Percentiles rank a stretch among this genome's conserved stretches.
phyloP scores from a whole-genome alignment of 2,797 vertebrate genomes.

The Synanceia verrucosa region DNA sequence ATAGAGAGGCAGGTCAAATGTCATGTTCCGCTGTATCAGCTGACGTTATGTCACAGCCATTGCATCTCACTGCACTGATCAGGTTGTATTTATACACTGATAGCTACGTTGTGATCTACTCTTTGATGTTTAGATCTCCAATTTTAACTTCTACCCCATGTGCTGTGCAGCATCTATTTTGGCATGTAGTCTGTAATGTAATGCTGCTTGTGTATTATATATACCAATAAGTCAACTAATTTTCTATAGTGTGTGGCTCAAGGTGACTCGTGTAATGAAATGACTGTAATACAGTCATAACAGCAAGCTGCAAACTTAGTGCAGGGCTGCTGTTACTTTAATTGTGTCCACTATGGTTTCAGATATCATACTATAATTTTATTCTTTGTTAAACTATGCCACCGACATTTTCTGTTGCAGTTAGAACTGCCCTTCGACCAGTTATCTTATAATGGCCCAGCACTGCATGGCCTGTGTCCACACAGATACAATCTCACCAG shows the following conservation, averaged over 20 bases:
- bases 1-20: background rate
- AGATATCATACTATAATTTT: background rate
- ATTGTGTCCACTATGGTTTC: background rate
- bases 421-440: slow-evolving; percentile 1
- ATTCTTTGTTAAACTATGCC: background rate
- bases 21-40: slow-evolving; percentile 12
- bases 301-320: background rate
- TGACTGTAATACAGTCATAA: background rate
- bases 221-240: background rate
- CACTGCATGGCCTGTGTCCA: background rate
- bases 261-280: too few species aligned
- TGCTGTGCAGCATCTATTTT: background rate
- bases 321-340: background rate
- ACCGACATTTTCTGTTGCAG: background rate
- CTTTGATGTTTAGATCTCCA: background rate
- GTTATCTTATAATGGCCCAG: background rate
- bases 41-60: background rate
- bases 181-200: background rate
- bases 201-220: background rate
- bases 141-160: background rate
- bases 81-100: background rate
- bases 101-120: background rate
- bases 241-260: background rate
- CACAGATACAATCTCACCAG: background rate
- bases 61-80: background rate